phyloP scores from a whole-genome alignment of 2,888 invertebrate genomes.

The Caenorhabditis sp. region DNA sequence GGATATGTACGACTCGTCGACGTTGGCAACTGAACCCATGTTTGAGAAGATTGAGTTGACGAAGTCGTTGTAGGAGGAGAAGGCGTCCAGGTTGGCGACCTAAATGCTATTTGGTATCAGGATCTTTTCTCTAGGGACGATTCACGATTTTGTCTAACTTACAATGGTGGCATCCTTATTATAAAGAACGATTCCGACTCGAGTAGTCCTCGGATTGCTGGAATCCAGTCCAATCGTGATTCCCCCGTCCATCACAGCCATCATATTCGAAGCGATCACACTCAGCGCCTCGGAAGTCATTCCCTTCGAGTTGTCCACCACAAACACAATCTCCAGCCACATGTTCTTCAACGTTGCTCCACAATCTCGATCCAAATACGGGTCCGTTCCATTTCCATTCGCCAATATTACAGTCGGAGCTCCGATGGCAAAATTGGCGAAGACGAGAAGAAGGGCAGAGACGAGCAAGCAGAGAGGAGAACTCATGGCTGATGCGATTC shows the following conservation, averaged over 20 bases:
- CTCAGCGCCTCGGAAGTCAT: background rate
- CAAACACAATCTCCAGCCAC: background rate
- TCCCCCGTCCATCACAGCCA: background rate
- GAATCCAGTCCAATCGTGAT: background rate
- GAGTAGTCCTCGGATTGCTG: background rate
- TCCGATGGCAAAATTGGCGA: background rate
- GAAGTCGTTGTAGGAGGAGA: conserved; percentile 4
- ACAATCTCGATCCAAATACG: background rate
- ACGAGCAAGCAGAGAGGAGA: background rate
- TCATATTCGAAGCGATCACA: background rate
- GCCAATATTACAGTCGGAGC: background rate
- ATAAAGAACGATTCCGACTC: background rate
- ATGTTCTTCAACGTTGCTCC: background rate
- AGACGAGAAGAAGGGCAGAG: background rate
- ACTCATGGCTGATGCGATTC: background rate
- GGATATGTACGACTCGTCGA: background rate
- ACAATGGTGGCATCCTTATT: background rate
- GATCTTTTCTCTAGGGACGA: no score
- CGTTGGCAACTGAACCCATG: background rate
- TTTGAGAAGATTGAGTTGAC: conserved; percentile 3
- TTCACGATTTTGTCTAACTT: no score
- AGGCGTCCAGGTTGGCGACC: conserved; percentile 7
- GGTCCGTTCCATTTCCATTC: background rate
- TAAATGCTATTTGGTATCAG: no score
- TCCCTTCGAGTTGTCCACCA: conserved; percentile 1